Conservation (phyloP, 1,140 invertebrate species). For the Temnothorax longispinosus region DNA sequence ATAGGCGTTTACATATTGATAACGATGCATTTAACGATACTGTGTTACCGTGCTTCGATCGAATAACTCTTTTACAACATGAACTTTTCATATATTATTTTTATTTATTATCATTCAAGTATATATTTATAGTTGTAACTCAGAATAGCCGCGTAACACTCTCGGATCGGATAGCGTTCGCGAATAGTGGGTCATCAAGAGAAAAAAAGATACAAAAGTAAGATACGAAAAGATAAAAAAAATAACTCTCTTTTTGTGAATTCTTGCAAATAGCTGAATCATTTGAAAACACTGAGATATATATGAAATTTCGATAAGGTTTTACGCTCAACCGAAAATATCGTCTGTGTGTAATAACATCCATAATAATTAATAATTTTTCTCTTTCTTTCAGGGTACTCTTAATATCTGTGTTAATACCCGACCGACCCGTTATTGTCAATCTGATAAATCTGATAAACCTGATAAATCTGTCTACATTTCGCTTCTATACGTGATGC, state of each 20-base stretch:
- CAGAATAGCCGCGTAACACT: neutral
- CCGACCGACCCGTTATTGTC: conserved; percentile 39
- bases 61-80: conserved; percentile 50
- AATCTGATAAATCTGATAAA: conserved; percentile 33
- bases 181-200: neutral
- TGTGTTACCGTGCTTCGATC: conserved; percentile 30
- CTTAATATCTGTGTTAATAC: conserved; percentile 26
- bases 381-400: neutral
- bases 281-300: neutral
- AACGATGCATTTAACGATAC: conserved; percentile 38
- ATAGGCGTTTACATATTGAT: conserved; percentile 31
- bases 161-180: neutral
- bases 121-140: conserved; percentile 33
- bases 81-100: conserved; percentile 31
- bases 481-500: conserved; percentile 28
- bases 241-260: neutral
- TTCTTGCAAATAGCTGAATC: neutral
- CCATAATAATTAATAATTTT: conserved; percentile 2
- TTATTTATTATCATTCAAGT: conserved; percentile 38
- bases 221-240: neutral
- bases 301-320: neutral
- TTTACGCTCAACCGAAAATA: neutral
- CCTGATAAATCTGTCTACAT: neutral
- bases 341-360: neutral
- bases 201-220: conserved; percentile 9